Conservation (phyloP, 2,113 vertebrate genomes). For the Nipponia nippon region DNA sequence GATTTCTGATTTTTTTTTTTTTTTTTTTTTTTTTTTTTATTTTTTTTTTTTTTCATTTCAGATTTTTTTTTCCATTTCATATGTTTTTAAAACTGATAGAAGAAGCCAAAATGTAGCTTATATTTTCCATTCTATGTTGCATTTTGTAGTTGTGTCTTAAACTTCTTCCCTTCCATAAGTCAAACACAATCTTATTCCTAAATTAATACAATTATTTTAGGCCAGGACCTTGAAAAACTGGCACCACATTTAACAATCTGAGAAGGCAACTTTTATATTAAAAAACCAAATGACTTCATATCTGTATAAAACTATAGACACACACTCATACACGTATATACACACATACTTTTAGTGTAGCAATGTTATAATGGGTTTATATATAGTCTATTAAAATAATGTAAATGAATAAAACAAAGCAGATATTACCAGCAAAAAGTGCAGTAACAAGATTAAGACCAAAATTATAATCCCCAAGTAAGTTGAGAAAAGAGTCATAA, state of each 20-base stretch:
- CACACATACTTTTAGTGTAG: not conserved
- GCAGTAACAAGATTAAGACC: not conserved
- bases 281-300: not conserved
- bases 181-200: not conserved
- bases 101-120: not conserved
- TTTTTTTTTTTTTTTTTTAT: not conserved
- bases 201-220: not conserved
- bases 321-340: not conserved
- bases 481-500: not conserved
- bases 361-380: not conserved
- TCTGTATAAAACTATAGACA: not conserved
- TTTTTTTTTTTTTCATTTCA: not conserved
- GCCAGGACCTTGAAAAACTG: not conserved
- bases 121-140: not conserved
- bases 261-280: not conserved
- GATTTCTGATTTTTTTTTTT: not conserved
- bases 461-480: not conserved
- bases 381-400: not conserved
- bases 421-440: not conserved
- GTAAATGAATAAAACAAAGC: not conserved
- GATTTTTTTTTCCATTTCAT: not conserved
- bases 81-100: not conserved
- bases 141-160: not conserved
- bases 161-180: not conserved
- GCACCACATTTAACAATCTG: not conserved